phyloP scores from a whole-genome alignment of 1,140 invertebrate species.

The Drosophila yakuba region DNA sequence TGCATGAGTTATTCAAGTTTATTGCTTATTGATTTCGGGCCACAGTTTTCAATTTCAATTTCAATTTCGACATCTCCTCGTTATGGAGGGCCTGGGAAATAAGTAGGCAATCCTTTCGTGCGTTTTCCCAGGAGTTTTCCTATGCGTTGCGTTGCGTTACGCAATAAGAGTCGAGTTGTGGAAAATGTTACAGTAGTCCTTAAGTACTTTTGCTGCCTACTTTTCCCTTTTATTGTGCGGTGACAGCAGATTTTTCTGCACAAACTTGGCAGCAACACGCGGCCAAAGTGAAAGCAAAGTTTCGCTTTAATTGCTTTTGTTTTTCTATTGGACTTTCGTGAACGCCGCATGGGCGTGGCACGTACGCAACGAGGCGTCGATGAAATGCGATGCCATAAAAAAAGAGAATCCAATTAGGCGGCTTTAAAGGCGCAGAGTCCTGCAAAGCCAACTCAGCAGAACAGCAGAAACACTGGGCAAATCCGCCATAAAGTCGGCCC shows the following conservation, averaged over 20 bases:
- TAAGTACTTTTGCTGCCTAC: conserved; percentile 43
- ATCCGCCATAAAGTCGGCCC: conserved; percentile 12
- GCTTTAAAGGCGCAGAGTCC: conserved; percentile 32
- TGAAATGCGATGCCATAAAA: conserved; percentile 54
- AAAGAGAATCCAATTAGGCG: conserved; percentile 55
- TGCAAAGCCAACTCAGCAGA: conserved; percentile 41
- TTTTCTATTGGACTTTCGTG: conserved; percentile 35
- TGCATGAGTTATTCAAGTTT: conserved; percentile 37
- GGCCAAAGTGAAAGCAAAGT: conserved; percentile 41
- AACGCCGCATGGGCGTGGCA: conserved; percentile 31
- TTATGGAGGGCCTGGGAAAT: conserved; percentile 9
- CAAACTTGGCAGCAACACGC: conserved; percentile 13
- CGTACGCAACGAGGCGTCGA: conserved; percentile 31
- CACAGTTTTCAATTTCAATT: conserved; percentile 22
- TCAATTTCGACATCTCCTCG: conserved; percentile 25
- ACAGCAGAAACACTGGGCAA: conserved; percentile 1
- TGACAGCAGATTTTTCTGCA: conserved; percentile 58
- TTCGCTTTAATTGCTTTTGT: conserved; percentile 73
- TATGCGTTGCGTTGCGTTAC: conserved; percentile 37
- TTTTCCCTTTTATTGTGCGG: conserved; percentile 44
- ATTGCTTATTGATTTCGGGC: conserved; percentile 53
- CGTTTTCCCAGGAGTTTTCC: conserved; percentile 35
- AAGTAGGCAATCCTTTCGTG: conserved; percentile 47
- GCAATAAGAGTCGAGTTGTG: conserved; percentile 54
- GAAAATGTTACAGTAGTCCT: conserved; percentile 5